phyloP scores from a whole-genome alignment of 2,888 invertebrate genomes.

The Leptopilina myrica region DNA sequence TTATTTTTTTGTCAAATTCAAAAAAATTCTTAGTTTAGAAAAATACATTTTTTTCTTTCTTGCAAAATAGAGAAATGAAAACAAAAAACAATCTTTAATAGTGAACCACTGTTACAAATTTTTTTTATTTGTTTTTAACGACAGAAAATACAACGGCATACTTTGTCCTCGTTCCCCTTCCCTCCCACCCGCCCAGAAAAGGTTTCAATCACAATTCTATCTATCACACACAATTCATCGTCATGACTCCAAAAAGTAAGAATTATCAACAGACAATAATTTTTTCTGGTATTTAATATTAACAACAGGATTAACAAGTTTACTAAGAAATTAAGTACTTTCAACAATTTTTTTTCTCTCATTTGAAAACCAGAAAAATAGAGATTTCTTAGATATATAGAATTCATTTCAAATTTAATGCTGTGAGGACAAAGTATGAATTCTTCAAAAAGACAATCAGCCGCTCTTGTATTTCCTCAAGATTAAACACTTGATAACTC shows the following conservation, averaged over 20 bases:
- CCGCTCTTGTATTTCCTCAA: constrained; percentile 55
- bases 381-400: constrained; percentile 33
- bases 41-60: neutral
- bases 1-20: neutral
- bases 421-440: constrained; percentile 32
- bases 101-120: constrained; percentile 34
- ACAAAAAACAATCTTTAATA: neutral
- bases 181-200: neutral
- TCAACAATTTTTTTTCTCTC: constrained; percentile 18
- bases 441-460: constrained; percentile 41
- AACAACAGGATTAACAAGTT: constrained; percentile 25
- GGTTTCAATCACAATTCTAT: constrained; percentile 27
- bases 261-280: constrained; percentile 19
- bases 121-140: neutral
- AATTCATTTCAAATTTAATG: constrained; percentile 37
- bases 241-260: constrained; percentile 18
- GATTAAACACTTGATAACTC: constrained; percentile 53
- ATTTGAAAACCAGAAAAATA: constrained; percentile 36
- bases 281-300: constrained; percentile 11
- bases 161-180: constrained; percentile 4
- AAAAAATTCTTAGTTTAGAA: neutral
- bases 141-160: constrained; percentile 12
- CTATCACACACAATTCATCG: constrained; percentile 9
- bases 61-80: neutral
- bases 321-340: constrained; percentile 34